phyloP scores from a whole-genome alignment of 35 echinoderm and acorn worm genomes.

The Stichopus chloronotus region DNA sequence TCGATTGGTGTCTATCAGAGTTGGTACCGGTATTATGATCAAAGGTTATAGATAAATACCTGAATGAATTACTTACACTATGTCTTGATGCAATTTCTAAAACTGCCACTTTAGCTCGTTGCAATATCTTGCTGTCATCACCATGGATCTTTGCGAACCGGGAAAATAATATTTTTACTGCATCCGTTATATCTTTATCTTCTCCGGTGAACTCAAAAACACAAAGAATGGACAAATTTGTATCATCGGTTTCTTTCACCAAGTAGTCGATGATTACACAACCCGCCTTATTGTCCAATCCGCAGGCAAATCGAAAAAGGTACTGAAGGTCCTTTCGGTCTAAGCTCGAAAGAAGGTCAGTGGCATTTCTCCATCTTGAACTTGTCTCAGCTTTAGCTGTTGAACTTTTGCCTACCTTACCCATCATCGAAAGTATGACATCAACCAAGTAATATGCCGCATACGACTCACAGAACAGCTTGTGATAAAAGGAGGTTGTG shows the following conservation, averaged over 20 bases:
- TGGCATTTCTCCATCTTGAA: neutral
- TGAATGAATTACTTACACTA: neutral
- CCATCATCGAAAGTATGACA: neutral
- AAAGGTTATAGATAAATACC: no score
- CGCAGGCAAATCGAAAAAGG: neutral
- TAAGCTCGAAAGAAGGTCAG: neutral
- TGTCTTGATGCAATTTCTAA: neutral
- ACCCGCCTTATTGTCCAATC: neutral
- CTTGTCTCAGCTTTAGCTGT: neutral
- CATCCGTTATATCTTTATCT: neutral
- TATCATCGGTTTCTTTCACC: neutral
- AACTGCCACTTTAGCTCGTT: neutral
- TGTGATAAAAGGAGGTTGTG: neutral
- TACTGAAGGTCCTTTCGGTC: neutral
- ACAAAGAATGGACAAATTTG: neutral
- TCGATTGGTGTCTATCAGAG: no score
- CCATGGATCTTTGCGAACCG: neutral
- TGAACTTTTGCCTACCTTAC: neutral
- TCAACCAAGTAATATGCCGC: neutral
- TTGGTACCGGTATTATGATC: no score
- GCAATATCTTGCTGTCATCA: neutral
- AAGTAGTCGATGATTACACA: neutral
- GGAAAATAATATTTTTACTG: neutral
- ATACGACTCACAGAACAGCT: neutral
- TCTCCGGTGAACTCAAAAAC: neutral